Percentiles rank a stretch among this genome's conserved stretches.
phyloP scores from a whole-genome alignment of 2,797 vertebrate species.

The Zenarchopterus dispar region DNA sequence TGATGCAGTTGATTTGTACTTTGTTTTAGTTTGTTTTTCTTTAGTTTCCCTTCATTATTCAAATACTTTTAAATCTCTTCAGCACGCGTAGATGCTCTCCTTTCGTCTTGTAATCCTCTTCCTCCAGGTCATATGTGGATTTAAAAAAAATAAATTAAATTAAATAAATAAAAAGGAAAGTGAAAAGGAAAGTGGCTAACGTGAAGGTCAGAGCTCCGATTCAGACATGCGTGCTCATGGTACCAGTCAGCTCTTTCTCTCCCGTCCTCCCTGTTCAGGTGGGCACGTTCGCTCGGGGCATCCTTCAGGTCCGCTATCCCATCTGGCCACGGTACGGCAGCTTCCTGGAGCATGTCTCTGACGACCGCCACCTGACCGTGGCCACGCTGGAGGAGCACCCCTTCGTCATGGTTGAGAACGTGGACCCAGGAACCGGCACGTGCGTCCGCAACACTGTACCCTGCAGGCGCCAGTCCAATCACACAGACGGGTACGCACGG shows the following conservation, averaged over 20 bases:
- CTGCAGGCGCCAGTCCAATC: conserved; percentile 93
- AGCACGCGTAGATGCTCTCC: conserved; percentile 41
- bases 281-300: conserved; percentile 89
- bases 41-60: conserved; percentile 18
- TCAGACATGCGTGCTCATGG: neutral
- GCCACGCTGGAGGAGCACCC: conserved; percentile 96
- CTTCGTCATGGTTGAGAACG: conserved; percentile 96
- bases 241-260: conserved; percentile 18
- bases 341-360: conserved; percentile 90
- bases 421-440: conserved; percentile 90
- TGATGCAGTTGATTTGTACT: conserved; percentile 25
- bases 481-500: conserved; percentile 76
- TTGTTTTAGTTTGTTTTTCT: conserved; percentile 38
- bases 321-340: conserved; percentile 96
- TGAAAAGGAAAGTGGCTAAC: neutral
- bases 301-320: conserved; percentile 95
- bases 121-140: conserved; percentile 50
- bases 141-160: conserved; percentile 4
- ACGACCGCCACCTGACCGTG: conserved; percentile 93
- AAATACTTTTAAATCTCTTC: conserved; percentile 45
- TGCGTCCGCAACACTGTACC: conserved; percentile 97
- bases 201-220: conserved; percentile 13
- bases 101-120: conserved; percentile 59
- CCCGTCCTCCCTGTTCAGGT: conserved; percentile 79
- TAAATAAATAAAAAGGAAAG: too few relatives aligned